These are phyloP conservation scores for Philaethria dido DNA, from an alignment of 2,888 invertebrate genomes.

Conservation along the genomic window DNA sequence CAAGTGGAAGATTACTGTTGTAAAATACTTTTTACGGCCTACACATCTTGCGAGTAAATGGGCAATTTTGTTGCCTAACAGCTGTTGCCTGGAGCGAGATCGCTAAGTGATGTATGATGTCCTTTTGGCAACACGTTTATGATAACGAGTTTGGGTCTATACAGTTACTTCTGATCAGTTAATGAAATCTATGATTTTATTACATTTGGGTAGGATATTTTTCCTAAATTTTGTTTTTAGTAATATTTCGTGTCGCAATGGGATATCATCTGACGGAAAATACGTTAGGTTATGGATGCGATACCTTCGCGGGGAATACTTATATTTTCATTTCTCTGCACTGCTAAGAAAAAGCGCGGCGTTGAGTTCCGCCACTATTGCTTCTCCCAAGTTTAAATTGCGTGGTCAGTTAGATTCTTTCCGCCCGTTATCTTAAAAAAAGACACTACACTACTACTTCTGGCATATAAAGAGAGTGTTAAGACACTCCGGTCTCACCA, in stretches of 20 bases:
- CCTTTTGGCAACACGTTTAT: slow-evolving; percentile 4
- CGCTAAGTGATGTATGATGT: slow-evolving; percentile 16
- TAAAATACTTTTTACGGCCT: slow-evolving; percentile 39
- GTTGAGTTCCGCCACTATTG: too few relatives aligned
- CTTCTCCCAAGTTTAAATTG: too few relatives aligned
- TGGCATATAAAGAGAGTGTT: too few relatives aligned
- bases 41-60: slow-evolving; percentile 32
- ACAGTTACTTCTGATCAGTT: background rate
- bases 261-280: too few relatives aligned
- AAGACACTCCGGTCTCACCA: too few relatives aligned
- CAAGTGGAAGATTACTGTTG: slow-evolving; percentile 37
- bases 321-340: too few relatives aligned
- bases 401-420: too few relatives aligned
- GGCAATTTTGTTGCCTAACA: slow-evolving; percentile 27
- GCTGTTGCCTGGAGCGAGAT: slow-evolving; percentile 27
- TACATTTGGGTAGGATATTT: background rate
- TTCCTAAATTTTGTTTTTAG: background rate
- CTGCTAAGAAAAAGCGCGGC: too few relatives aligned
- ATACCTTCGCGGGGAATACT: too few relatives aligned
- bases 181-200: background rate
- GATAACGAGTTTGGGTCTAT: background rate
- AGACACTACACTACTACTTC: too few relatives aligned
- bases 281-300: too few relatives aligned
- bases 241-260: background rate
- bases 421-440: too few relatives aligned